Conservation (phyloP, 2,888 invertebrate species). For the Synanthedon vespiformis region DNA sequence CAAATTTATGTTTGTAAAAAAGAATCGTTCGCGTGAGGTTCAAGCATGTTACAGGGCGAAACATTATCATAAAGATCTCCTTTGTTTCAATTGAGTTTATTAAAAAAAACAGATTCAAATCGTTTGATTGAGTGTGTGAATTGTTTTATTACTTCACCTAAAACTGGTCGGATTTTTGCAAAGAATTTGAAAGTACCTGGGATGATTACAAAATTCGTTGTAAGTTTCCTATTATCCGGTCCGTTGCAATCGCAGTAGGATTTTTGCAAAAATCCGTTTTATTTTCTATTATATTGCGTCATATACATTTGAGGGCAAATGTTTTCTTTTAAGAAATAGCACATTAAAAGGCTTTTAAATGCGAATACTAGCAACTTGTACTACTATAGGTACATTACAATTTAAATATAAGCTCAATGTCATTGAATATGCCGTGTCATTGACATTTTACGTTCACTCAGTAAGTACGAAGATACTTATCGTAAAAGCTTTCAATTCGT, state of each 20-base stretch:
- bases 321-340: too few species aligned
- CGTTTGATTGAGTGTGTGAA: background rate
- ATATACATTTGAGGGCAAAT: too few species aligned
- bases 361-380: too few species aligned
- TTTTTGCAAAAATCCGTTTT: too few species aligned
- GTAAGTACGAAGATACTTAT: slow-evolving; percentile 11
- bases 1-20: background rate
- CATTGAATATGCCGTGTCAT: slow-evolving; percentile 20
- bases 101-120: background rate
- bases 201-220: too few species aligned
- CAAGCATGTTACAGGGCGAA: slow-evolving; percentile 6
- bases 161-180: too few species aligned
- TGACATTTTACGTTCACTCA: slow-evolving; percentile 24
- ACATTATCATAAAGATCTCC: slow-evolving; percentile 5
- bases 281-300: too few species aligned
- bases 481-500: slow-evolving; percentile 17
- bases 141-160: background rate
- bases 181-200: too few species aligned
- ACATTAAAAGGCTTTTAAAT: too few species aligned
- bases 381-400: slow-evolving; percentile 1
- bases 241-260: too few species aligned
- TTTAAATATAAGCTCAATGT: slow-evolving; percentile 14
- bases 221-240: too few species aligned
- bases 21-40: slow-evolving; percentile 3
- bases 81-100: background rate